These are phyloP conservation scores for Leptopilina drosophilae DNA, from an alignment of 2,888 invertebrate genomes.

Conservation along the genomic window DNA sequence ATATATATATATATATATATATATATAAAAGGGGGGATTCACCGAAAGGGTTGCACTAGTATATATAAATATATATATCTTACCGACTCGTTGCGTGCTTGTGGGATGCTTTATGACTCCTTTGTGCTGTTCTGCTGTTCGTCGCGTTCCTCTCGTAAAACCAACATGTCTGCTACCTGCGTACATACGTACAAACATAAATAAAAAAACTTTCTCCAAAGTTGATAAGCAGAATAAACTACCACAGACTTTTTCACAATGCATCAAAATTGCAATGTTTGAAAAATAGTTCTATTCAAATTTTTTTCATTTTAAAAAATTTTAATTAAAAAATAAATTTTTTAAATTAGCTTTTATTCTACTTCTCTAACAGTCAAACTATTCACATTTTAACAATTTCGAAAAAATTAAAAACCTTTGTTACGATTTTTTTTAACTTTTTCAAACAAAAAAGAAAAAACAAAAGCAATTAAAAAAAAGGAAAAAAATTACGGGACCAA, in stretches of 20 bases:
- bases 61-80: constrained; percentile 24
- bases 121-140: constrained; percentile 59
- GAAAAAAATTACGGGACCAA: no score
- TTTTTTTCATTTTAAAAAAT: background rate
- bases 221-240: constrained; percentile 48
- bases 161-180: constrained; percentile 7
- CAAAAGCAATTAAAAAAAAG: no score
- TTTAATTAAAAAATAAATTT: no score
- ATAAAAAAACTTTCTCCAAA: constrained; percentile 32
- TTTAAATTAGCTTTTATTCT: no score
- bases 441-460: no score
- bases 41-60: constrained; percentile 9
- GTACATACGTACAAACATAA: background rate
- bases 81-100: constrained; percentile 60
- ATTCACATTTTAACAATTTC: no score
- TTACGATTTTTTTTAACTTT: no score
- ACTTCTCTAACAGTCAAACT: no score
- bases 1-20: no score
- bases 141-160: constrained; percentile 40
- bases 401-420: no score
- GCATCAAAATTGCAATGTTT: background rate
- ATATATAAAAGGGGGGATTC: background rate
- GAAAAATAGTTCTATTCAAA: background rate
- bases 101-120: constrained; percentile 62
- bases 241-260: background rate